These are phyloP conservation scores for Ochropacha duplaris DNA, from an alignment of 2,888 invertebrate genomes.

Conservation along the genomic window DNA sequence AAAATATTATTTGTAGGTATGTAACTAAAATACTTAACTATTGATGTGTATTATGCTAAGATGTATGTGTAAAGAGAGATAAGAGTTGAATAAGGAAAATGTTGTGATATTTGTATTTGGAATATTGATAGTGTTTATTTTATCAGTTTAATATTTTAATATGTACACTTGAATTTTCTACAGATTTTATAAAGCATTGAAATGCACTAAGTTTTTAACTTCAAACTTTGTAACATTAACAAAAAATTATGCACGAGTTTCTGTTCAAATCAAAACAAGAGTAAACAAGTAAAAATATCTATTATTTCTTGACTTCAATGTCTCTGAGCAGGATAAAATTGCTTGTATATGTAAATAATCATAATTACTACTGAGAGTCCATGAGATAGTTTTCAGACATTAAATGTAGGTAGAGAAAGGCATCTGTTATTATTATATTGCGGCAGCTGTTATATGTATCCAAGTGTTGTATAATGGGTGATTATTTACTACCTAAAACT, in stretches of 20 bases:
- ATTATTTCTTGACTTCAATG: neutral
- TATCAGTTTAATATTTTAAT: constrained; percentile 5
- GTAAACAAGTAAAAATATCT: neutral
- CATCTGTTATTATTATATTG: neutral
- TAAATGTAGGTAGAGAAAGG: neutral
- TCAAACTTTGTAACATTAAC: neutral
- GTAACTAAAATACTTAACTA: constrained; percentile 63
- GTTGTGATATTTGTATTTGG: constrained; percentile 83
- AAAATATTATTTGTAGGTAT: constrained; percentile 63
- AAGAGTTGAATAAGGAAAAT: constrained; percentile 74
- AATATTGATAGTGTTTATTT: constrained; percentile 70
- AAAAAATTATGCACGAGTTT: neutral
- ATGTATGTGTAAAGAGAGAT: constrained; percentile 75
- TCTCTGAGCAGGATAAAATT: neutral
- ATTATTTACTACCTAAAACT: neutral
- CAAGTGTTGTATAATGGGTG: neutral
- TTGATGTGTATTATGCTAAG: constrained; percentile 72
- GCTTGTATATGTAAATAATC: neutral
- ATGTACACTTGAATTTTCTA: neutral
- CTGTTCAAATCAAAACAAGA: neutral
- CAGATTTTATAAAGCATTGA: neutral
- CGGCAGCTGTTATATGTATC: neutral
- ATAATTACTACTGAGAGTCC: neutral
- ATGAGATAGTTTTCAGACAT: neutral
- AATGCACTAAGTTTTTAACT: neutral